These are phyloP conservation scores for Lycia hirtaria DNA, from an alignment of 2,888 invertebrate species.

Conservation along the genomic window DNA sequence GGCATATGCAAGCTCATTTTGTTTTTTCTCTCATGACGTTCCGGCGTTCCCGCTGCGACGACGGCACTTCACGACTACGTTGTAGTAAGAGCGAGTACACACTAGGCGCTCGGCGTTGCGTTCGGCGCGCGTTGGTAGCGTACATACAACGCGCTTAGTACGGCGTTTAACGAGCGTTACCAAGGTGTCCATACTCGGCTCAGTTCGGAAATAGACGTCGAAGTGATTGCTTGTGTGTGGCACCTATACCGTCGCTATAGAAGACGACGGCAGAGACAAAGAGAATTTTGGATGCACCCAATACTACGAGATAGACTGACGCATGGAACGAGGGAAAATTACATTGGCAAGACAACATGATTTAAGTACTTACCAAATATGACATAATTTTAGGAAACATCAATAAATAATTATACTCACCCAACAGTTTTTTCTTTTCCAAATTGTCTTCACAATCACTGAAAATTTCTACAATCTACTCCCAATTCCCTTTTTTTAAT, in stretches of 20 bases:
- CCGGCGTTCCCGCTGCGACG: no score
- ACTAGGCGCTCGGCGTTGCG: constrained; percentile 17
- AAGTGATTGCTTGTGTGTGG: constrained; percentile 37
- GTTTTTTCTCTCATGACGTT: no score
- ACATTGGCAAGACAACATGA: neutral
- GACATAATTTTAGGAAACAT: neutral
- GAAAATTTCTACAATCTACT: constrained; percentile 27
- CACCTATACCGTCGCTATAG: constrained; percentile 33
- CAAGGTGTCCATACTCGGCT: constrained; percentile 11
- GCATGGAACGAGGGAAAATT: constrained; percentile 4
- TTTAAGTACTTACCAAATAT: neutral
- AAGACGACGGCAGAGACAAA: constrained; percentile 33
- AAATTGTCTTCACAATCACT: constrained; percentile 19
- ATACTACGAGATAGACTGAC: constrained; percentile 7
- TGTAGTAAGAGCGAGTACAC: constrained; percentile 2
- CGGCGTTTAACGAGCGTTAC: constrained; percentile 2
- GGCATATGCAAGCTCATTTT: no score
- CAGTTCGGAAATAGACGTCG: constrained; percentile 36
- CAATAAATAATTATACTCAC: constrained; percentile 14
- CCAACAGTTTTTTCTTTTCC: constrained; percentile 24
- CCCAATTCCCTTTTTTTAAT: constrained; percentile 22
- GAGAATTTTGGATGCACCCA: constrained; percentile 33
- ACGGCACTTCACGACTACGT: no score
- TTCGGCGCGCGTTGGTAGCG: constrained; percentile 23
- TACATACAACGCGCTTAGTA: constrained; percentile 14